Percentiles rank a stretch among this genome's conserved stretches.
These are phyloP conservation scores for Dolichotis patagonum DNA, from an alignment of 2,113 vertebrate genomes.

Conservation along the genomic window DNA sequence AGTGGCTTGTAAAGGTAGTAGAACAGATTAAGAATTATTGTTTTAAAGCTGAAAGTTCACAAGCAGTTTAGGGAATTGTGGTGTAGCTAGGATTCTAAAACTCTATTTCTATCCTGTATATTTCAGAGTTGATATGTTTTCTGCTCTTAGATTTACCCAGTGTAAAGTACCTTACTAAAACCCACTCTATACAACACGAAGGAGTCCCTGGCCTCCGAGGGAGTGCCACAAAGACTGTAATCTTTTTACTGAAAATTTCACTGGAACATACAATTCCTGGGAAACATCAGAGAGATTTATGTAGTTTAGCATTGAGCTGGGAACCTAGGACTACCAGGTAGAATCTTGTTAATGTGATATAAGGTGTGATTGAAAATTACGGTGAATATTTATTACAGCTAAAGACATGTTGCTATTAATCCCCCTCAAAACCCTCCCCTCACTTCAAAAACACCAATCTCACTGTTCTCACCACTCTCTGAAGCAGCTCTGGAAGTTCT, in stretches of 20 bases:
- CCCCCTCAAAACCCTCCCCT: not conserved
- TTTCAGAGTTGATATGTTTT: constrained; percentile 63
- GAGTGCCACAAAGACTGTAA: not conserved
- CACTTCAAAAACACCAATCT: not conserved
- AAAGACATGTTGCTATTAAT: not conserved
- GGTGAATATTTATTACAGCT: not conserved
- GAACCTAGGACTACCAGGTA: not conserved
- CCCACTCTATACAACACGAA: not conserved
- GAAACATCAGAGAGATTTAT: not conserved
- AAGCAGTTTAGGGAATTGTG: constrained; percentile 67
- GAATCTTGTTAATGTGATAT: not conserved
- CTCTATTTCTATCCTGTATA: constrained; percentile 61
- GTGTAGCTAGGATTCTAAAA: constrained; percentile 53
- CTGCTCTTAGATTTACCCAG: constrained; percentile 39
- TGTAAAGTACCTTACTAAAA: constrained; percentile 50
- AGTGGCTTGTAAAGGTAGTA: constrained; percentile 21
- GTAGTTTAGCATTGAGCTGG: not conserved
- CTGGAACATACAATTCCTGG: not conserved
- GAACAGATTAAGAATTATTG: constrained; percentile 53
- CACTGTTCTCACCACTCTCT: not conserved
- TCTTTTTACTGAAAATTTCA: constrained; percentile 9
- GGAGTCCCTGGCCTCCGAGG: constrained; percentile 17
- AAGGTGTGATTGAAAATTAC: not conserved
- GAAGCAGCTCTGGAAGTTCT: not conserved
- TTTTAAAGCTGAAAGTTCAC: constrained; percentile 62